Base-by-base conservation (phyloP, 2,888 invertebrate species). In the Philhelius pedissequus region DNA sequence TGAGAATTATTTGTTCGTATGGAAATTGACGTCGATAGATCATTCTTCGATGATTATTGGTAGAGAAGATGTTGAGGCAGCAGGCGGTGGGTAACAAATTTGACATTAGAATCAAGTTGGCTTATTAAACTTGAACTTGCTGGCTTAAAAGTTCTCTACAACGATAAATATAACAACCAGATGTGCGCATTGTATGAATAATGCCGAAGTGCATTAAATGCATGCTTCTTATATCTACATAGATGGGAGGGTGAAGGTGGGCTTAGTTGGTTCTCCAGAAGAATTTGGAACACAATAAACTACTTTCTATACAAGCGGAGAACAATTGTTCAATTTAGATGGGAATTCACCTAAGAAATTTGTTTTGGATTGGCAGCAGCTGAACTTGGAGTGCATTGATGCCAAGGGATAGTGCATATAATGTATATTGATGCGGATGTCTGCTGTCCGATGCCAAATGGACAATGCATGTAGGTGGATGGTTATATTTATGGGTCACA, bases 1-100 rank as follows among this genome's bases (percentile, higher is more conserved):
- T 86, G 86, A 86, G 86, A 86, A 86, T 86, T 86, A 86, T 81
- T 86, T 86, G 81, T 81, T 81, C 86, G 73, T 86, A 86, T 81
- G 86, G 81, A 76, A 81, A 81, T 81, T 86, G 86, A 86, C 86
- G 86, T 81, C 86, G 81, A 86, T 86, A 81, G 86, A 86, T 86
- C 86, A 86, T 77, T 84, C 60, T 66, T 80, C 76, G 84, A 73
- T 84, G 84, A 84, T 80, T 80, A 80, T 79, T 60, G 71, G 70
- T 18, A 68, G 84, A 64, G 79, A 58, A 40, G 40, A 52, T 25
- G 8, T 56, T 48, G n/a, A 22, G 18, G 9, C 20, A 13, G n/a
- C 56, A 43, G 50, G 40, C 32, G 43, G 64, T 27, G 35, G 58
- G 22, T 43, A 58, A 32, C 50, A 60, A 38, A 54, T 68, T 45